Conservation (phyloP, 1,140 invertebrate genomes). For the Drosophila arizonae region DNA sequence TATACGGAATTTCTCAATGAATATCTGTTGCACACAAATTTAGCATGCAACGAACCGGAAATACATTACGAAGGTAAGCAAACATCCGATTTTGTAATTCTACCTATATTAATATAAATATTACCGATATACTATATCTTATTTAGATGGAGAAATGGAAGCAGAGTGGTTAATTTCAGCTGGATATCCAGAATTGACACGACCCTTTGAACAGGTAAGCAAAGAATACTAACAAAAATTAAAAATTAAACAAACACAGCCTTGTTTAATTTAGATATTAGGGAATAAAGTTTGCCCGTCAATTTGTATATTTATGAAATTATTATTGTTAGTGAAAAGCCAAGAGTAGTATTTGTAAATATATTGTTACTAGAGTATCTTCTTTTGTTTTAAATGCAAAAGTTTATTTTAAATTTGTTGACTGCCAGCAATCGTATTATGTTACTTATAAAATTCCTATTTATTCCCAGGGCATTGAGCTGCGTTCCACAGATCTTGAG, state of each 20-base stretch:
- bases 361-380: too few species aligned
- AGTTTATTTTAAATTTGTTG: not conserved
- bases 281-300: too few species aligned
- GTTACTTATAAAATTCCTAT: not conserved
- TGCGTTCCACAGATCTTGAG: constrained; percentile 68
- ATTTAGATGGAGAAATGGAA: constrained; percentile 80
- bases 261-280: too few species aligned
- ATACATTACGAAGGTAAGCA: constrained; percentile 75
- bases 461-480: constrained; percentile 65
- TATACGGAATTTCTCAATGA: constrained; percentile 80
- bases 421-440: too few species aligned
- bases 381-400: not conserved
- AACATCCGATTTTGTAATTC: not conserved
- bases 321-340: too few species aligned
- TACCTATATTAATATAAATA: constrained; percentile 1
- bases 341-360: too few species aligned
- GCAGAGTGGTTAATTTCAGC: constrained; percentile 79
- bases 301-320: not conserved
- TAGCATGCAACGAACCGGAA: constrained; percentile 68
- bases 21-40: constrained; percentile 74
- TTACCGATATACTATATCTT: not conserved
- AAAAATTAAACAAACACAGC: not conserved
- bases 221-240: not conserved
- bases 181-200: constrained; percentile 80
- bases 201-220: constrained; percentile 78